Evolutionary conservation across 2,113 vertebrate genomes (phyloP).

Genomic region (Turnix velox): DNA sequence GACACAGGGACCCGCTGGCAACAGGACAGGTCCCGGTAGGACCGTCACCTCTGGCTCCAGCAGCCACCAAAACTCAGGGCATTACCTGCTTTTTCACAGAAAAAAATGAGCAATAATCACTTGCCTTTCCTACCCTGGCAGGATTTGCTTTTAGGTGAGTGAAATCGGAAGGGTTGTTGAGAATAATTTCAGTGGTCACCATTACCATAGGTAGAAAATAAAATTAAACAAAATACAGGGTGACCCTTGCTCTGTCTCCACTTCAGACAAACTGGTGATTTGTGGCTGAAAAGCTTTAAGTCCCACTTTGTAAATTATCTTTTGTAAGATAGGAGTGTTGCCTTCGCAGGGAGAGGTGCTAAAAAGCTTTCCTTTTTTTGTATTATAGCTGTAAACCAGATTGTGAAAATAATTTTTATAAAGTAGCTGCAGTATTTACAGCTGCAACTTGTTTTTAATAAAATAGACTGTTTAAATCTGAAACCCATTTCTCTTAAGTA

Average conservation of each 20-base stretch:
- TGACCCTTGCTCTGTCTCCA: background rate
- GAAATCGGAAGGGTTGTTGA: background rate
- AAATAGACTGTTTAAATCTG: background rate
- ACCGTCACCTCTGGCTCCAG: background rate
- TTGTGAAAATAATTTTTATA: background rate
- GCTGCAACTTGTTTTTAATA: background rate
- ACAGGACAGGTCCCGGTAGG: background rate
- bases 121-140: background rate
- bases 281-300: background rate
- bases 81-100: background rate
- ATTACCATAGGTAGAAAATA: background rate
- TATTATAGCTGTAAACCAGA: background rate
- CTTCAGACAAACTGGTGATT: accelerated
- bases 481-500: background rate
- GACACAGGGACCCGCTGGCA: conserved; percentile 45
- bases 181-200: background rate
- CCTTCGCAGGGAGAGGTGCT: too few species aligned
- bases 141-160: background rate
- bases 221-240: background rate
- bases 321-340: too few species aligned
- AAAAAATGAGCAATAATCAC: background rate
- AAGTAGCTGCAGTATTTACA: background rate
- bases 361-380: background rate
- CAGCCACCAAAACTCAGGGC: background rate
- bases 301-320: background rate